Conservation (phyloP, 1,140 invertebrate genomes). For the Sycophila sp. region DNA sequence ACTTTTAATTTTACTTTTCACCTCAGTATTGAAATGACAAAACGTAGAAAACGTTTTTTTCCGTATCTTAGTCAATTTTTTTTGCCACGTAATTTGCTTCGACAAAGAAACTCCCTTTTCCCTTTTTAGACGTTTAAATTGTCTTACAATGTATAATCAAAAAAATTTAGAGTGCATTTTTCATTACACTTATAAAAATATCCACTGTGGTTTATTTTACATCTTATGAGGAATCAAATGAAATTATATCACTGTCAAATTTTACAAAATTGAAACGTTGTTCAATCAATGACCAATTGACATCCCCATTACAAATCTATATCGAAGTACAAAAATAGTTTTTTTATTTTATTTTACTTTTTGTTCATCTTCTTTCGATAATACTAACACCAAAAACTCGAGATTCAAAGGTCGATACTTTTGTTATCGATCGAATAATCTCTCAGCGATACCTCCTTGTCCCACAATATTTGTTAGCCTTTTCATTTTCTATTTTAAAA, state of each 20-base stretch:
- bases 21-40: too few relatives aligned
- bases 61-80: too few relatives aligned
- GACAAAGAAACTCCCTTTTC: neutral
- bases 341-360: constrained; percentile 20
- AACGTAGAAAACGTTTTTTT: constrained; percentile 7
- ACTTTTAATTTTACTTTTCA: neutral
- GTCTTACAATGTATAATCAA: neutral
- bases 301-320: constrained; percentile 23
- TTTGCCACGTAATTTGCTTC: neutral
- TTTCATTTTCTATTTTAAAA: too few relatives aligned
- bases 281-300: constrained; percentile 27
- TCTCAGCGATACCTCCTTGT: constrained; percentile 10
- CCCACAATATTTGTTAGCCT: constrained; percentile 2
- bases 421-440: constrained; percentile 21
- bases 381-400: constrained; percentile 22
- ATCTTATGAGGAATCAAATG: neutral
- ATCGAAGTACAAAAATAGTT: constrained; percentile 32
- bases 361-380: constrained; percentile 12
- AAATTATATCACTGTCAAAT: constrained; percentile 8
- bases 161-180: constrained; percentile 30
- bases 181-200: constrained; percentile 37
- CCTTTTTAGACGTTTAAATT: neutral
- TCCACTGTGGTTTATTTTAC: constrained; percentile 23
- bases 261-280: constrained; percentile 11
- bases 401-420: constrained; percentile 30